Conservation (phyloP, 2,797 vertebrate genomes). For the Lagodon rhomboides region DNA sequence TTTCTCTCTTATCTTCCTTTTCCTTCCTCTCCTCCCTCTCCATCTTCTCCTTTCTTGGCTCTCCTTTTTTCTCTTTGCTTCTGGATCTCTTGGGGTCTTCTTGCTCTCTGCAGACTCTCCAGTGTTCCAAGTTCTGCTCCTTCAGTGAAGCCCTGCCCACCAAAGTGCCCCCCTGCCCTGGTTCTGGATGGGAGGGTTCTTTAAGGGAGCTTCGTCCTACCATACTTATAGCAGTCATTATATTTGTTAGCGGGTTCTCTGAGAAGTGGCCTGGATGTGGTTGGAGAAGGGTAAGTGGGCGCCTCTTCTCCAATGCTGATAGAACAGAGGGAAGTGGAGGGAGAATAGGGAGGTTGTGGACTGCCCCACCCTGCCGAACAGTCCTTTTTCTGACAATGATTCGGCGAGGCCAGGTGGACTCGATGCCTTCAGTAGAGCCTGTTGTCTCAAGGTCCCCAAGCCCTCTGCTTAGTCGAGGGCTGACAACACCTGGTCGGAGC, state of each 20-base stretch:
- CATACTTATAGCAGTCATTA: constrained; percentile 65
- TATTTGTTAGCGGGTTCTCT: constrained; percentile 74
- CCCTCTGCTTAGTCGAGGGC: constrained; percentile 62
- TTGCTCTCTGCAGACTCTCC: constrained; percentile 81
- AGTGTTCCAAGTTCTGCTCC: constrained; percentile 83
- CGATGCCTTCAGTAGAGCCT: constrained; percentile 76
- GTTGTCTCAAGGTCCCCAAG: constrained; percentile 68
- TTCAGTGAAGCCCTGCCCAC: constrained; percentile 77
- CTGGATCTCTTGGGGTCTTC: constrained; percentile 72
- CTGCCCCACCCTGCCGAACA: constrained; percentile 85
- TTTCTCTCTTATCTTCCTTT: constrained; percentile 48
- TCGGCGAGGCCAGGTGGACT: constrained; percentile 88
- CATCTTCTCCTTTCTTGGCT: constrained; percentile 49
- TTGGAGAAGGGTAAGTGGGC: constrained; percentile 69
- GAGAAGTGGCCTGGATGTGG: constrained; percentile 74
- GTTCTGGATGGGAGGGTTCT: constrained; percentile 76
- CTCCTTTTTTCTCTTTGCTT: constrained; percentile 66
- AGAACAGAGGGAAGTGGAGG: constrained; percentile 87
- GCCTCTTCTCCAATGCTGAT: constrained; percentile 82
- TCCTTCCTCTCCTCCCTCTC: constrained; percentile 32
- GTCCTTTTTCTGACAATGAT: constrained; percentile 87
- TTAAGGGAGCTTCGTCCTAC: constrained; percentile 82
- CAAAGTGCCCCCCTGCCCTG: constrained; percentile 44
- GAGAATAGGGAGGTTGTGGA: constrained; percentile 88
- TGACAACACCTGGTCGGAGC: constrained; percentile 69